Percentiles rank a stretch among this genome's conserved stretches.
These are phyloP conservation scores for Caenorhabditis remanei DNA, from an alignment of 1,140 invertebrate species.

Conservation along the genomic window DNA sequence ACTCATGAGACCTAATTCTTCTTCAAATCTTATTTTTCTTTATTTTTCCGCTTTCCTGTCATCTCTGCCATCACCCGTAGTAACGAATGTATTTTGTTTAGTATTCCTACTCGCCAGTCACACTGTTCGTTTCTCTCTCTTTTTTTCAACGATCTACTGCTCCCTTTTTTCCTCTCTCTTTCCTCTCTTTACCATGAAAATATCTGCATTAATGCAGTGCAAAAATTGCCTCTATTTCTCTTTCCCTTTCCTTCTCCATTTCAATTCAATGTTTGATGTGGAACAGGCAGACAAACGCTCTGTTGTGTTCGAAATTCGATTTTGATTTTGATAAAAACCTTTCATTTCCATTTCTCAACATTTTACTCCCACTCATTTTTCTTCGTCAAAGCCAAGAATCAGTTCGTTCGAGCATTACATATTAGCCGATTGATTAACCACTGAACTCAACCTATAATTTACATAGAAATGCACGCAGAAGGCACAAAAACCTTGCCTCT, in stretches of 20 bases:
- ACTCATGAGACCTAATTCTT: neutral
- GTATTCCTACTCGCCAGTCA: neutral
- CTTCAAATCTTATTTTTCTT: neutral
- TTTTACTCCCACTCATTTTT: neutral
- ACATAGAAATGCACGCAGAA: neutral
- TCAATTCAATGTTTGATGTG: slow-evolving; percentile 52
- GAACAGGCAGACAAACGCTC: slow-evolving; percentile 34
- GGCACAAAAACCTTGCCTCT: neutral
- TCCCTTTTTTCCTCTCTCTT: neutral
- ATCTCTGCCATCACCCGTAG: neutral
- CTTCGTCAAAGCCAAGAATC: neutral
- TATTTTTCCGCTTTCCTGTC: neutral
- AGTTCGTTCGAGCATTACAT: neutral
- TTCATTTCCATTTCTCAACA: neutral
- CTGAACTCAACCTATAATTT: slow-evolving; percentile 13
- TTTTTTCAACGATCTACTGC: slow-evolving; percentile 37
- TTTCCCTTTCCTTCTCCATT: slow-evolving; percentile 2
- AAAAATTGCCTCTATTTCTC: slow-evolving; percentile 37
- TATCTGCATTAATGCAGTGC: slow-evolving; percentile 55
- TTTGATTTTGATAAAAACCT: slow-evolving; percentile 35
- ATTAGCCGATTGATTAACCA: neutral
- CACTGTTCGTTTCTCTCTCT: neutral
- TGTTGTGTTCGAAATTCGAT: slow-evolving; percentile 33
- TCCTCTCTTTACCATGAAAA: neutral
- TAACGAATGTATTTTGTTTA: neutral